Conservation (phyloP, 2,797 vertebrate genomes). For the Sorex maritimensis region DNA sequence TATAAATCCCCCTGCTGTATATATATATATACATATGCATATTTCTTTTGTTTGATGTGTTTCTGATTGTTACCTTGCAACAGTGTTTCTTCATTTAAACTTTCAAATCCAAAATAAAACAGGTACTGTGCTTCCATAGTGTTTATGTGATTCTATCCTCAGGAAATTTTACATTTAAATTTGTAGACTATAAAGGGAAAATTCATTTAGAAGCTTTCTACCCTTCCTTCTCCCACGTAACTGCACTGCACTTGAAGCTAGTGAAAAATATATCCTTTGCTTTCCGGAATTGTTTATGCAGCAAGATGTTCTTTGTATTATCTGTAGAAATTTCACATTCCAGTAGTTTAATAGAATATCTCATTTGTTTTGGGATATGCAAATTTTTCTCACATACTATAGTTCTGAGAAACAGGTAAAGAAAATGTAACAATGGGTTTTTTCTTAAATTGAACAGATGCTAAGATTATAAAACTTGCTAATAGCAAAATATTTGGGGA, state of each 20-base stretch:
- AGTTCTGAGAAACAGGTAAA: slow-evolving; percentile 72
- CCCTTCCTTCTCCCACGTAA: not conserved
- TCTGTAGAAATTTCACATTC: slow-evolving; percentile 43
- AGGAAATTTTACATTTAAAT: slow-evolving; percentile 43
- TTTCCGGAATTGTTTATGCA: slow-evolving; percentile 66
- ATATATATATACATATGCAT: not conserved
- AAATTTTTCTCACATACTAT: slow-evolving; percentile 63
- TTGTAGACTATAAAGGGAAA: slow-evolving; percentile 1
- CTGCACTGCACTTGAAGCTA: not conserved
- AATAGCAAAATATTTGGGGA: not conserved
- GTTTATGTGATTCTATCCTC: not conserved
- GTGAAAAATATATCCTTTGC: not conserved
- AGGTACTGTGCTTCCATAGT: not conserved
- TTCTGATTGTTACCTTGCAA: not conserved
- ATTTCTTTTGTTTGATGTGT: not conserved
- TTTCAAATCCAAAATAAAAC: slow-evolving; percentile 20
- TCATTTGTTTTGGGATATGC: slow-evolving; percentile 64
- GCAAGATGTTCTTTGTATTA: slow-evolving; percentile 61
- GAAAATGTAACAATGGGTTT: slow-evolving; percentile 46
- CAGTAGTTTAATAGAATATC: slow-evolving; percentile 73
- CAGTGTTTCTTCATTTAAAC: not conserved
- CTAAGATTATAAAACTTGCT: slow-evolving; percentile 35
- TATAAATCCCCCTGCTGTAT: not conserved
- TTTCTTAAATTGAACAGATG: slow-evolving; percentile 66
- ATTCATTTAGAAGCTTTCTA: not conserved